Conservation (phyloP, 64 coral and sea anemone species). For the Trachythela sp. region DNA sequence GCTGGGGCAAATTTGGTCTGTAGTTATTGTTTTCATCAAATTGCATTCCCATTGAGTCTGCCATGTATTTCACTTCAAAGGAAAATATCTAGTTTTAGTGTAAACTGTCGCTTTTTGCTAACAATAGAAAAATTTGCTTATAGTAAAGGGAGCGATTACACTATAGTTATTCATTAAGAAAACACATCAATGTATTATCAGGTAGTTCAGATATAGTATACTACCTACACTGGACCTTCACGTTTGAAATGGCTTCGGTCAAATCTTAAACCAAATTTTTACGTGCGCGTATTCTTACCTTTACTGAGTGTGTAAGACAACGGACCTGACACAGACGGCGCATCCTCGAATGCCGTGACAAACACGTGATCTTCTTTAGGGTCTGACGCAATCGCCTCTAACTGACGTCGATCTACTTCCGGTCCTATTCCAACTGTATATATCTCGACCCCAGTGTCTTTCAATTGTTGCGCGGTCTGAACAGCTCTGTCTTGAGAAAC, state of each 20-base stretch:
- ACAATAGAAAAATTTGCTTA: too few relatives aligned
- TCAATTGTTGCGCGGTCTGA: background rate
- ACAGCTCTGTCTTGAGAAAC: background rate
- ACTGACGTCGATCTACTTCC: background rate
- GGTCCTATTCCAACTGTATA: slow-evolving; percentile 4
- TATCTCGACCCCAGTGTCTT: background rate
- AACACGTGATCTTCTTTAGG: background rate
- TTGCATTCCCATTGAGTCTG: background rate
- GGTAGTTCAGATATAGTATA: too few relatives aligned
- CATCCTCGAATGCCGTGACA: background rate
- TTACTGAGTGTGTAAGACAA: background rate
- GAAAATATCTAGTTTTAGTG: too few relatives aligned
- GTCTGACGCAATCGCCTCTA: background rate
- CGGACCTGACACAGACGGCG: background rate
- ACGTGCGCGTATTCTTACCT: too few relatives aligned
- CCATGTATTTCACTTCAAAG: background rate
- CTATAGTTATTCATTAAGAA: too few relatives aligned
- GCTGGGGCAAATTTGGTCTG: background rate
- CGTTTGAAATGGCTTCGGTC: too few relatives aligned
- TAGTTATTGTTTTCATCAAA: background rate
- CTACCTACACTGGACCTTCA: too few relatives aligned
- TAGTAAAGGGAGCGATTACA: too few relatives aligned
- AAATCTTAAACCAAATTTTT: too few relatives aligned
- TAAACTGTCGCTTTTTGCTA: too few relatives aligned
- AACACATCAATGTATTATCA: too few relatives aligned